Percentiles rank a stretch among this genome's conserved stretches.
These are phyloP conservation scores for Cecidostiba fungosa DNA, from an alignment of 2,888 invertebrate genomes.

Conservation along the genomic window DNA sequence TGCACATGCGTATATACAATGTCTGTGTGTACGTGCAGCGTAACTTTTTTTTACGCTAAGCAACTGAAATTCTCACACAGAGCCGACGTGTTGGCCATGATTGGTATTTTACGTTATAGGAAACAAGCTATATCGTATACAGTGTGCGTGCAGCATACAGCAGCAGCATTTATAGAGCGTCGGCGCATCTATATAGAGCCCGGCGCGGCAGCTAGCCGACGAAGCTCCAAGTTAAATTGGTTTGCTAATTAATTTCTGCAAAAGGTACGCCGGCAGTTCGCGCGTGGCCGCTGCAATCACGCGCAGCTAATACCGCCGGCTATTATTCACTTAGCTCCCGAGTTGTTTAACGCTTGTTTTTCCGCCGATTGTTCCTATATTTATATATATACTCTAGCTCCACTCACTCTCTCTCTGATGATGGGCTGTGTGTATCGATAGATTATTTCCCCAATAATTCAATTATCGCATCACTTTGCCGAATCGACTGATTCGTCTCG, in stretches of 20 bases:
- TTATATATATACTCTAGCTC: neutral
- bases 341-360: neutral
- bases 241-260: slow-evolving; percentile 76
- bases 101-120: neutral
- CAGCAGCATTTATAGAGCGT: neutral
- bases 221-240: slow-evolving; percentile 75
- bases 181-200: neutral
- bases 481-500: neutral
- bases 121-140: too few relatives aligned
- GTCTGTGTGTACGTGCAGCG: neutral
- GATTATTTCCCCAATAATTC: neutral
- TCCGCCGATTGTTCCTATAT: neutral
- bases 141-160: neutral
- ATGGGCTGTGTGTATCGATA: too few relatives aligned
- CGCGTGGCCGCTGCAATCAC: slow-evolving; percentile 44
- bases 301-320: slow-evolving; percentile 41
- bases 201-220: neutral
- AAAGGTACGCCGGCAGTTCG: slow-evolving; percentile 54
- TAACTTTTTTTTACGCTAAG: neutral
- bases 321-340: slow-evolving; percentile 36
- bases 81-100: neutral
- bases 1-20: neutral
- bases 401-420: neutral
- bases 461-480: neutral
- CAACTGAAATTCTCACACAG: neutral